These are phyloP conservation scores for Dendronephthya gigantea DNA, from an alignment of 64 coral and sea anemone species.

Conservation along the genomic window DNA sequence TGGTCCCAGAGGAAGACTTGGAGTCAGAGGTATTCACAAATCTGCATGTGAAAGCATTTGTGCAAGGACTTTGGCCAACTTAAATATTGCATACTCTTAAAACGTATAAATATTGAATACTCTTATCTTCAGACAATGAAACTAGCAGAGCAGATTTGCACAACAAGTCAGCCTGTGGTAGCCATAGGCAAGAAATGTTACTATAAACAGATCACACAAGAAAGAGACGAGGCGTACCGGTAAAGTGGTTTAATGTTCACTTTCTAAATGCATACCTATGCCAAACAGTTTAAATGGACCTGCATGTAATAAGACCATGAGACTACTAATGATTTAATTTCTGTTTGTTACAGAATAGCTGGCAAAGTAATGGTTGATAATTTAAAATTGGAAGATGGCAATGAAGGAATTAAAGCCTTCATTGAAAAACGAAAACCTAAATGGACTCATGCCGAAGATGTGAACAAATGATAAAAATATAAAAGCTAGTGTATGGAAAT, in stretches of 20 bases:
- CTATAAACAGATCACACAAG: slow-evolving; percentile 62
- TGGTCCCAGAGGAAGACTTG: slow-evolving; percentile 60
- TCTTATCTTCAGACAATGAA: not conserved
- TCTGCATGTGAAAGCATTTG: too few species aligned
- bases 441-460: slow-evolving; percentile 40
- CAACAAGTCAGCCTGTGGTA: slow-evolving; percentile 70
- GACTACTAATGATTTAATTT: not conserved
- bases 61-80: too few species aligned
- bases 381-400: slow-evolving; percentile 65
- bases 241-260: too few species aligned
- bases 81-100: too few species aligned
- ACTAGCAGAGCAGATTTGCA: slow-evolving; percentile 55
- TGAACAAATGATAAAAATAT: not conserved
- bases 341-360: slow-evolving; percentile 48
- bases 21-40: slow-evolving; percentile 60
- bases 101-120: not conserved
- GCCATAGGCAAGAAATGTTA: slow-evolving; percentile 82
- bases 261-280: too few species aligned
- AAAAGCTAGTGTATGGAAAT: too few species aligned
- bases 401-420: slow-evolving; percentile 88
- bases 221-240: slow-evolving; percentile 72
- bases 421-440: slow-evolving; percentile 76
- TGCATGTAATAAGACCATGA: too few species aligned
- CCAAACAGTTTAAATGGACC: too few species aligned
- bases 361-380: slow-evolving; percentile 89